Evolutionary conservation across 2,113 vertebrate genomes (phyloP), one percentile per base, ranked within the genome.

Genomic region (Corythoichthys intestinalis): DNA sequence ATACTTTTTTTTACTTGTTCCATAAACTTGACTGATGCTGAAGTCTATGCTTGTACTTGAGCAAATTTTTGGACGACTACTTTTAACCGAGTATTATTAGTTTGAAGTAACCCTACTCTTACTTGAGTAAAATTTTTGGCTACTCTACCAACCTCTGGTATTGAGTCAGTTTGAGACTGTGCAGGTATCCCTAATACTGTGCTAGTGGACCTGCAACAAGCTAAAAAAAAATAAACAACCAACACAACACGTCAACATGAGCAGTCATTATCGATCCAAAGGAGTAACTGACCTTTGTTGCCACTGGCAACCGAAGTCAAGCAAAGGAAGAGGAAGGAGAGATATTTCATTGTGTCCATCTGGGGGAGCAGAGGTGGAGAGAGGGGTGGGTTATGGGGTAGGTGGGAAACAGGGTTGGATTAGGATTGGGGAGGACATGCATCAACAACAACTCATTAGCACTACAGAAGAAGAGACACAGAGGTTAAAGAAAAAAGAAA

Each of bases 251-350:
- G 71, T 17, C 59, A 20, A 62, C 61, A 81, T 85, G 69, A 84
- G 63, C 82, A 80, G 84, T 47, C 44, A 47, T 46, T 48, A 46
- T 47, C 56, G 56, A 58, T 58, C 44, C 20, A 74, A 85, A 89
- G 58, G 80, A 85, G 76, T 68, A 83, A 92, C 92, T 93, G 90
- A 93, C 92, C 92, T 92, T 93, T 93, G 92, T 92, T 93, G 90
- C 92, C 85, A 90, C 35, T 80, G 87, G 89, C 91, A 92, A 91
- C 88, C 60, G 90, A 91, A 91, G 91, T 90, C 89, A 93, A 91
- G 90, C 91, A 92, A 90, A 93, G 88, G 82, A 93, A 86, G 83
- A 91, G 86, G 82, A 92, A 90, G 85, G 90, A 89, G 89, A 93
- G 88, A 88, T 90, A 89, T 88, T 82, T 88, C 87, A 92, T 91